Evolutionary conservation across 2,113 vertebrate genomes (phyloP), one percentile per base, ranked within the genome.

Genomic region (Pelmatolapia mariae): DNA sequence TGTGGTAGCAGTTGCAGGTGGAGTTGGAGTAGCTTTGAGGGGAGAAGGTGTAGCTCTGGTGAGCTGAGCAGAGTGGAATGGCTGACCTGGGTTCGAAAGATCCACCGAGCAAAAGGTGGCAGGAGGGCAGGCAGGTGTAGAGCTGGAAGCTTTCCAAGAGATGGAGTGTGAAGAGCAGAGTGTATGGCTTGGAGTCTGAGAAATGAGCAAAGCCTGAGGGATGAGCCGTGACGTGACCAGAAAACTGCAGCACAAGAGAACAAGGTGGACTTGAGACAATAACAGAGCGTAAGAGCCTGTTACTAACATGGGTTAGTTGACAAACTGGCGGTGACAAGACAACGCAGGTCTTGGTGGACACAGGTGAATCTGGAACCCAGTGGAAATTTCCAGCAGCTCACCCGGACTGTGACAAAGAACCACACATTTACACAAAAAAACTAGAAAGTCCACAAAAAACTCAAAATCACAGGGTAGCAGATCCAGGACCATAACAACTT

Each of bases 201-300:
- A 63, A 63, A 63, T 12, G 59, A n/a, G 31, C 18, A 63, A 66
- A 12, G 31, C 61, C 31, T 66, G 61, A 66, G 18, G 31, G 61
- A n/a, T 36, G 31, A 66, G 31, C 4, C 2, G 18, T 0, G 61
- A 18, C 18, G 4, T 66, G 61, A 66, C 61, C 61, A 66, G 31
- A 36, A 1, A 63, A 63, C 31, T 63, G 6, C 6, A 36, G 31
- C 10, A 8, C 31, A 66, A 12, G 3, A 66, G 6, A 36, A 66
- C 61, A 66, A 66, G 18, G 31, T 66, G 31, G 61, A 36, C 31
- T 36, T 66, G 31, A 36, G 61, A 3, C 31, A 36, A 0, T 0
- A 66, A 18, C 31, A 36, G 61, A 0, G 18, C 0, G 31, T 36
- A 0, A 0, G 61, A 66, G 2, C 61, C 61, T 63, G 59, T 19